phyloP scores from a whole-genome alignment of 1,140 invertebrate species.

The Archivesica marissinica region DNA sequence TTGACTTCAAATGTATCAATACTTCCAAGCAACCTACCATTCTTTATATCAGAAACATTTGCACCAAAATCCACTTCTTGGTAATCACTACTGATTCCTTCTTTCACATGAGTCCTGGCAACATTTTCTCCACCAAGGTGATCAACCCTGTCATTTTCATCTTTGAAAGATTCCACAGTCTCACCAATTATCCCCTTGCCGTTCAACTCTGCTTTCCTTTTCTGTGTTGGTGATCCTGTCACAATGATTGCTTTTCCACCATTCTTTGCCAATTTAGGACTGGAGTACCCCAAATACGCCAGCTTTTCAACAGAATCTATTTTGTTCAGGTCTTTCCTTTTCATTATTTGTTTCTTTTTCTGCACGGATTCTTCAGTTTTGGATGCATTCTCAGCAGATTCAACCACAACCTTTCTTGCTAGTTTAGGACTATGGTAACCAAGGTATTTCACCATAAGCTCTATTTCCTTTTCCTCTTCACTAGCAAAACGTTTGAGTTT shows the following conservation, averaged over 20 bases:
- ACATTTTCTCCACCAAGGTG: background rate
- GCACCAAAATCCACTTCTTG: slow-evolving; percentile 33
- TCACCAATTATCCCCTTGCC: background rate
- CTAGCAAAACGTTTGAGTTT: background rate
- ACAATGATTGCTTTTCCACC: background rate
- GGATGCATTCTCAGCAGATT: background rate
- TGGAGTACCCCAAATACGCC: slow-evolving; percentile 21
- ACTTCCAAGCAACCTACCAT: background rate
- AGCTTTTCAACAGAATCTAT: slow-evolving; percentile 1
- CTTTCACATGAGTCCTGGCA: background rate
- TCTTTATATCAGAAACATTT: slow-evolving; percentile 3
- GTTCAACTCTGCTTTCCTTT: background rate
- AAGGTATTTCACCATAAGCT: slow-evolving; percentile 46
- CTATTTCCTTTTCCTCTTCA: slow-evolving; percentile 39
- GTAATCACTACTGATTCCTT: slow-evolving; percentile 15
- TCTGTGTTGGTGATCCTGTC: slow-evolving; percentile 13
- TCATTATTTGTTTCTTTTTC: background rate
- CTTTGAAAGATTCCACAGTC: background rate
- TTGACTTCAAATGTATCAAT: background rate
- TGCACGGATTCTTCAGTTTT: background rate
- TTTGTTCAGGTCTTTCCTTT: slow-evolving; percentile 2
- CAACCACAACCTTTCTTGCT: slow-evolving; percentile 1
- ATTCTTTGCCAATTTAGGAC: slow-evolving; percentile 15
- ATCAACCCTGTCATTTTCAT: slow-evolving; percentile 25
- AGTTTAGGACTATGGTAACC: slow-evolving; percentile 24